phyloP scores from a whole-genome alignment of 2,797 vertebrate genomes.

The Serranus cabrilla region DNA sequence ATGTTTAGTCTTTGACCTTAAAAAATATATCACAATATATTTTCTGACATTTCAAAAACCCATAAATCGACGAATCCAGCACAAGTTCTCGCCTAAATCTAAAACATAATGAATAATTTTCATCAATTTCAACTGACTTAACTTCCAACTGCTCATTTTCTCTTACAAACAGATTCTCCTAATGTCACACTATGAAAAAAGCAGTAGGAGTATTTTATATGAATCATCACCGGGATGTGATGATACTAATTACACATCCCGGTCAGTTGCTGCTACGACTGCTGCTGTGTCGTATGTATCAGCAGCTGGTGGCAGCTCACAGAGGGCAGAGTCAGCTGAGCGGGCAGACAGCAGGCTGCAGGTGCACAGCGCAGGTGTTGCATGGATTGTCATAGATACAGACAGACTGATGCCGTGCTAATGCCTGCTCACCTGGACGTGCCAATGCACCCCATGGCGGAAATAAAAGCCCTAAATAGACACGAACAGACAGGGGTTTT shows the following conservation, averaged over 20 bases:
- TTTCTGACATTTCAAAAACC: too few relatives aligned
- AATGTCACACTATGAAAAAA: not conserved
- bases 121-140: too few relatives aligned
- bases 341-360: slow-evolving; percentile 41
- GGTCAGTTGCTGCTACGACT: slow-evolving; percentile 6
- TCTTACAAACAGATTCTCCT: not conserved
- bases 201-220: not conserved
- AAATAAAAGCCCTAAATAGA: slow-evolving; percentile 8
- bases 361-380: slow-evolving; percentile 60
- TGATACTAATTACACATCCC: not conserved
- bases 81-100: too few relatives aligned
- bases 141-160: not conserved
- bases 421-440: slow-evolving; percentile 37
- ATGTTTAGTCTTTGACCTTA: too few relatives aligned
- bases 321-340: slow-evolving; percentile 23
- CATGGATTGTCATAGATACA: slow-evolving; percentile 24
- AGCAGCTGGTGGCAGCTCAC: slow-evolving; percentile 17
- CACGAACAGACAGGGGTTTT: not conserved
- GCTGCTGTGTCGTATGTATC: slow-evolving; percentile 31
- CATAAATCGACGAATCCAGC: too few relatives aligned
- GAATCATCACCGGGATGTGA: slow-evolving; percentile 9
- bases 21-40: too few relatives aligned
- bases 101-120: too few relatives aligned
- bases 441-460: slow-evolving; percentile 23
- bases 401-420: slow-evolving; percentile 40